Base-by-base conservation (phyloP, 2,113 vertebrate genomes). In the Pachypanchax playfairii region DNA sequence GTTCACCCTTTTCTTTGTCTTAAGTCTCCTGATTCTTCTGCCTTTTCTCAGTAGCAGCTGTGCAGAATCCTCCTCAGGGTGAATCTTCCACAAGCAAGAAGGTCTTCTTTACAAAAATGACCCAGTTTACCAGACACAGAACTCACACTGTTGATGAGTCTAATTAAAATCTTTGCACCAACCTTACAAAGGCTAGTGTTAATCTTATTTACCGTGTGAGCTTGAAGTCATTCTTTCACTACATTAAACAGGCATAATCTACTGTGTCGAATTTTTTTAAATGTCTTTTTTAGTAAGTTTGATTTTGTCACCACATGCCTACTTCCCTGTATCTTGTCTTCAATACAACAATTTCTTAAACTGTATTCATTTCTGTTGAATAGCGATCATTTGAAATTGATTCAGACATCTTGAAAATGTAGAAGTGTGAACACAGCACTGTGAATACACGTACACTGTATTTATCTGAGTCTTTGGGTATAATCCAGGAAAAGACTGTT, bases 131-230 rank as follows among this genome's bases (percentile, higher is more conserved):
- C 60, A 75, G 62, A 73, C 61, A 60, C 70, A 66, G 68, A 41
- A n/a, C 72, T 57, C 42, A n/a, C 60, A 64, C 72, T 74, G 78
- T 84, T 83, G 82, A 85, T 82, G 80, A 77, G 78, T 86, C 74
- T 76, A 86, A 85, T 89, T 87, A 86, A 82, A 84, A 86, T 87
- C 75, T 82, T 73, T 76, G 55, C 74, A 84, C 75, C 84, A 80
- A 80, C 85, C 65, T 69, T 18, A 62, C 77, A 83, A 82, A 82
- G 73, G 70, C 55, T 65, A 75, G 66, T 58, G 21, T 50, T 85
- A 85, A 88, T 89, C 84, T 71, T 77, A 70, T 84, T 89, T 85
- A 83, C 36, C 2, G 69, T 69, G 38, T 49, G 46, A 70, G 70
- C 58, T 70, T 79, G 76, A 57, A 59, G 25, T 76, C 64, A 75